These are phyloP conservation scores for Campaea margaritaria DNA, from an alignment of 2,888 invertebrate species.

Conservation along the genomic window DNA sequence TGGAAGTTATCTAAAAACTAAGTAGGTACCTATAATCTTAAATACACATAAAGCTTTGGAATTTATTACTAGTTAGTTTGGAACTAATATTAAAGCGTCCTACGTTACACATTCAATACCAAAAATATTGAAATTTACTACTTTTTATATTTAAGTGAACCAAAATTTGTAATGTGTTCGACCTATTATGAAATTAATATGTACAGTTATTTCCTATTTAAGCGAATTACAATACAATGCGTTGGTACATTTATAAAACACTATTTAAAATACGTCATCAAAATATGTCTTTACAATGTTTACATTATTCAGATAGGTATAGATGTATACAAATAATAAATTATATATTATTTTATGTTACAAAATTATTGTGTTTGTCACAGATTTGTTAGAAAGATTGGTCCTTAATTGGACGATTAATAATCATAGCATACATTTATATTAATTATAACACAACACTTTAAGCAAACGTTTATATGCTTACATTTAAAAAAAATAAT, in stretches of 20 bases:
- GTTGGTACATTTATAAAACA: not conserved
- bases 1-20: too few species aligned
- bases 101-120: too few species aligned
- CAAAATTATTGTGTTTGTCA: slow-evolving; percentile 83
- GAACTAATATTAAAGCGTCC: too few species aligned
- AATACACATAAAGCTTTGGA: too few species aligned
- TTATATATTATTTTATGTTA: slow-evolving; percentile 59
- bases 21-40: too few species aligned
- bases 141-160: too few species aligned
- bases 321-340: slow-evolving; percentile 47
- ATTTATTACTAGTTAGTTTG: too few species aligned
- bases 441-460: not conserved
- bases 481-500: too few species aligned
- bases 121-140: too few species aligned
- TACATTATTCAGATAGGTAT: slow-evolving; percentile 64
- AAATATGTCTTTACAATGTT: slow-evolving; percentile 46
- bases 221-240: not conserved
- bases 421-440: not conserved
- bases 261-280: slow-evolving; percentile 26
- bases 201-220: too few species aligned
- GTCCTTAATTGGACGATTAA: slow-evolving; percentile 61
- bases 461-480: not conserved
- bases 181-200: too few species aligned
- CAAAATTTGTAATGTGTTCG: too few species aligned
- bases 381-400: slow-evolving; percentile 72